These are phyloP conservation scores for Taeniopygia guttata DNA, from an alignment of 2,797 vertebrate genomes.

Conservation along the genomic window DNA sequence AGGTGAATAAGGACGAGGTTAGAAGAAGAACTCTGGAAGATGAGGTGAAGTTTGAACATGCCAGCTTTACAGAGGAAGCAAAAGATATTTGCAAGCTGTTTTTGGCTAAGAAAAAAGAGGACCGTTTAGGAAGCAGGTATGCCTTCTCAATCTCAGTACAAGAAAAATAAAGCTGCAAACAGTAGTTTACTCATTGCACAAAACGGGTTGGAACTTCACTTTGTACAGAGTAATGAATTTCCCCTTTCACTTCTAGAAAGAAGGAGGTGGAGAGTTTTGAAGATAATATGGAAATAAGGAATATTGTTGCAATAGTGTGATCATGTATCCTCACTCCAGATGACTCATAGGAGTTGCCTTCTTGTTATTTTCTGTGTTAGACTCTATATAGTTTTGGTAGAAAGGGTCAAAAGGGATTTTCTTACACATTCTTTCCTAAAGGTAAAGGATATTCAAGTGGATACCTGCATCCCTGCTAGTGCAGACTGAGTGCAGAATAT, in stretches of 20 bases:
- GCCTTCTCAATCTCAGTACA: not conserved
- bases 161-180: not conserved
- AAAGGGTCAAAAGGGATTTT: not conserved
- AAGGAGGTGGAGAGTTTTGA: not conserved
- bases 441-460: not conserved
- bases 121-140: constrained; percentile 91
- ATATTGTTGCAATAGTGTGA: not conserved
- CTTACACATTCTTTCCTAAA: not conserved
- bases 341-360: not conserved
- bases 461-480: not conserved
- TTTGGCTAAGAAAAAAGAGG: constrained; percentile 87
- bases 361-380: not conserved
- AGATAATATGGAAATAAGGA: not conserved
- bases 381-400: not conserved
- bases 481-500: not conserved
- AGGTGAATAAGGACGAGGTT: constrained; percentile 89
- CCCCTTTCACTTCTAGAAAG: not conserved
- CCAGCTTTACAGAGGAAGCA: constrained; percentile 81
- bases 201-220: not conserved
- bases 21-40: constrained; percentile 88
- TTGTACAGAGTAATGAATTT: not conserved
- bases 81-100: constrained; percentile 88
- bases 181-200: not conserved
- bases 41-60: constrained; percentile 86
- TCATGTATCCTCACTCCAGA: not conserved